phyloP scores from a whole-genome alignment of 2,113 vertebrate species.

The Cynocephalus volans region DNA sequence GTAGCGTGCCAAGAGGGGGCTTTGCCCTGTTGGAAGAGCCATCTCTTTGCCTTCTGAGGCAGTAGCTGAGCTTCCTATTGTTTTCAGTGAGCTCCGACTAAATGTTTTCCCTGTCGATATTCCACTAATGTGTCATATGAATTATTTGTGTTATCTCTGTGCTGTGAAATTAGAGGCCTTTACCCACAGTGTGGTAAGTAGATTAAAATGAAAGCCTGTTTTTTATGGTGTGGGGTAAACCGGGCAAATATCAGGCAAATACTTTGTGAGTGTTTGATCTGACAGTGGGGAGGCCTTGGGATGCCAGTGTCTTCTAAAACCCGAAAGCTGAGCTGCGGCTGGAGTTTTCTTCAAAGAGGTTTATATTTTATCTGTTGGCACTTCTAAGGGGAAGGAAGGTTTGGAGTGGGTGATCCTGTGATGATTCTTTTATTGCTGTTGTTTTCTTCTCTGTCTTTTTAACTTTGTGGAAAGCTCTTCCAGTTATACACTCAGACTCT shows the following conservation, averaged over 20 bases:
- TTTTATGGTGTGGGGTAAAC: conserved; percentile 84
- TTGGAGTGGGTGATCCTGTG: conserved; percentile 47
- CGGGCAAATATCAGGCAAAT: conserved; percentile 70
- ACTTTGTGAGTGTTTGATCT: conserved; percentile 76
- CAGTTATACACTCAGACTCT: conserved; percentile 70
- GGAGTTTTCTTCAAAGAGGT: conserved; percentile 77
- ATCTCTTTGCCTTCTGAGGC: conserved; percentile 46
- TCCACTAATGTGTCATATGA: conserved; percentile 83
- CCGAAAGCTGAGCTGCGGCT: conserved; percentile 73
- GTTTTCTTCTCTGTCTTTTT: conserved; percentile 70
- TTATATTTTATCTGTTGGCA: conserved; percentile 79
- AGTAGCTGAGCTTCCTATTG: conserved; percentile 68
- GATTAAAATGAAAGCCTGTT: conserved; percentile 88
- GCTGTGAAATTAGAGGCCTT: conserved; percentile 89
- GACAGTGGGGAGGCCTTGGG: conserved; percentile 69
- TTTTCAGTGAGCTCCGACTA: conserved; percentile 76
- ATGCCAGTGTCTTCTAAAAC: conserved; percentile 76
- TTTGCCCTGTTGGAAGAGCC: conserved; percentile 60
- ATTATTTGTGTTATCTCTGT: conserved; percentile 88
- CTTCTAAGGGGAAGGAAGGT: conserved; percentile 50
- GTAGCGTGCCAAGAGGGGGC: not conserved
- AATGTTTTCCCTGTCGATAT: conserved; percentile 73
- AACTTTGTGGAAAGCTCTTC: conserved; percentile 74
- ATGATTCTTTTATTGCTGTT: conserved; percentile 58
- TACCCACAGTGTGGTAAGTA: conserved; percentile 86